Evolutionary conservation across 2,888 invertebrate species (phyloP), one percentile per base, ranked within the genome.

Genomic region (Panzeria rudis): DNA sequence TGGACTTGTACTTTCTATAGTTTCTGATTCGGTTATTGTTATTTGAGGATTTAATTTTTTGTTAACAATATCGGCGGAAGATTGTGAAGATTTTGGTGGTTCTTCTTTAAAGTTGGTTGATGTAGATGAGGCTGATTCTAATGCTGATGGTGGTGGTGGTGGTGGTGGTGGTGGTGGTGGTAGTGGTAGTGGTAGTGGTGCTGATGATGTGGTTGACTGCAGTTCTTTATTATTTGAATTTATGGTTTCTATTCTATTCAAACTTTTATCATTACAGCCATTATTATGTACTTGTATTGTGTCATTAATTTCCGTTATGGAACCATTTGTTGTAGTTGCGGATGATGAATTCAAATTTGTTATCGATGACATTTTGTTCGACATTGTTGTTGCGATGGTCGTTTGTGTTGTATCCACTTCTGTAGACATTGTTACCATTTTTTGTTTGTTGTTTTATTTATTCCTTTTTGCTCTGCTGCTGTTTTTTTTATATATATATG

Each of bases 341-440:
- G 32, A 86, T 75, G 86, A 81, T 84, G 83, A 62, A 75, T 90
- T 77, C 73, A 76, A 78, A 89, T 89, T 68, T 86, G 86, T 68
- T 72, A 75, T 54, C 62, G 86, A 83, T 59, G 82, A 54, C 54
- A 69, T 77, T 71, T 77, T 82, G 64, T 71, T 76, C 47, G 71
- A 59, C 41, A 69, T 73, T 44, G 83, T 59, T 62, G 83, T 75
- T 23, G 87, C 87, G 73, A 88, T 88, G 85, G 88, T 86, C 86
- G 89, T 88, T 87, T 90, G 89, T 86, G 91, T 91, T 89, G 92
- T 92, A 90, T 92, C 93, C 88, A 91, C 89, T 87, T 93, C 93
- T 84, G 92, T 92, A 88, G 92, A 93, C 93, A 93, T 93, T 88
- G 92, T 93, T 91, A 93, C 93, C 93, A 90, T 92, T 90, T 89